Conservation (phyloP, 35 echinoderm and acorn worm genomes). For the Hemicentrotus pulcherrimus region DNA sequence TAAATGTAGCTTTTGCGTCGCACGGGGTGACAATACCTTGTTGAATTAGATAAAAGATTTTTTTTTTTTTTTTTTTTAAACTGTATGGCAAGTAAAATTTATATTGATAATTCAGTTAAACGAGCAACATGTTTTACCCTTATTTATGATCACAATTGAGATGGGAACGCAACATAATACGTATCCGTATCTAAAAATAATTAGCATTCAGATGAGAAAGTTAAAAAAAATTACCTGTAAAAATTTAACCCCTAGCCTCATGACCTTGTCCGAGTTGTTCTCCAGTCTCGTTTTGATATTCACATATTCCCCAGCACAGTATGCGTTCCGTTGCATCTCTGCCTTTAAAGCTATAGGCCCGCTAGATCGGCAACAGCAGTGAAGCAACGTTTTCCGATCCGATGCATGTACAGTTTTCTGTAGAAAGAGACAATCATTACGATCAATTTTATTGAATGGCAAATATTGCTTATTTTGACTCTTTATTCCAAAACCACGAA, state of each 20-base stretch:
- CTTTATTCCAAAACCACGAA: neutral
- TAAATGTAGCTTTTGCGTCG: too few species aligned
- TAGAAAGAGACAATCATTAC: neutral
- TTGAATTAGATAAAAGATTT: too few species aligned
- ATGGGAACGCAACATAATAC: too few species aligned
- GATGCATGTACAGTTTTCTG: conserved; percentile 86
- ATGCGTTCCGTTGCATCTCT: conserved; percentile 90
- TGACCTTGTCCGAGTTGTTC: conserved; percentile 93
- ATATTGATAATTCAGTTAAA: too few species aligned
- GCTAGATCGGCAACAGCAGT: conserved; percentile 82
- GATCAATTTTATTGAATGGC: neutral
- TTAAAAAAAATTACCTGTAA: conserved; percentile 68
- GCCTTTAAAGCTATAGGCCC: conserved; percentile 92
- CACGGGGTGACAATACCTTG: too few species aligned
- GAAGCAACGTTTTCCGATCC: conserved; percentile 76
- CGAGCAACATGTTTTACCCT: too few species aligned
- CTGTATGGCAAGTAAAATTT: too few species aligned
- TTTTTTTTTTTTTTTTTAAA: too few species aligned
- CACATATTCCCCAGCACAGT: conserved; percentile 95
- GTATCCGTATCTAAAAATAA: too few species aligned
- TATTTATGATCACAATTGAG: too few species aligned
- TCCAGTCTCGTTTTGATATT: conserved; percentile 91
- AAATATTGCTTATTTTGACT: neutral
- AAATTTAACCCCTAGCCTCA: conserved; percentile 89
- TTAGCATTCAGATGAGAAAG: too few species aligned